These are phyloP conservation scores for Minunthozetes semirufus DNA, from an alignment of 2,888 invertebrate genomes.

Conservation along the genomic window DNA sequence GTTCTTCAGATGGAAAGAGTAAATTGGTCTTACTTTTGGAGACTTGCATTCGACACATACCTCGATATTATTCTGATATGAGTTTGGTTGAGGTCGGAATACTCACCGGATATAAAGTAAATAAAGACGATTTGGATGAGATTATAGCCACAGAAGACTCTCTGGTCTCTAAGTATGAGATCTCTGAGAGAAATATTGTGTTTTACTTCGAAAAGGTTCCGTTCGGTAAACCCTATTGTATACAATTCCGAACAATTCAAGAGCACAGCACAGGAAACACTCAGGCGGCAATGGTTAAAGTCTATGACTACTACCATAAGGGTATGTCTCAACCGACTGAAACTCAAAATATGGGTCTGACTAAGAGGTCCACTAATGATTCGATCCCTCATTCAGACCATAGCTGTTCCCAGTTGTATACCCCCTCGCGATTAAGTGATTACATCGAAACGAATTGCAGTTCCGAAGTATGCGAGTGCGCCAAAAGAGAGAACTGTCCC, in stretches of 20 bases:
- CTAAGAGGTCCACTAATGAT: background rate
- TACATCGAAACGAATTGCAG: constrained; percentile 28
- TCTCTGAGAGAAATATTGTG: constrained; percentile 6
- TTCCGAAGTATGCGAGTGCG: constrained; percentile 34
- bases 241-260: constrained; percentile 35
- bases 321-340: constrained; percentile 16
- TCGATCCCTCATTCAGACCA: constrained; percentile 1
- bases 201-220: constrained; percentile 37
- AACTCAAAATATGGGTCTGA: background rate
- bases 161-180: constrained; percentile 32
- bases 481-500: constrained; percentile 28
- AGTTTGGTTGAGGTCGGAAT: constrained; percentile 42
- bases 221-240: constrained; percentile 27
- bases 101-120: constrained; percentile 41
- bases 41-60: constrained; percentile 33
- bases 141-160: constrained; percentile 25
- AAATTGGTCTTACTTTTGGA: constrained; percentile 30
- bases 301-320: constrained; percentile 44
- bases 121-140: constrained; percentile 39
- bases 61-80: constrained; percentile 39
- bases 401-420: constrained; percentile 30
- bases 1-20: background rate
- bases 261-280: constrained; percentile 36
- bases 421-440: constrained; percentile 32
- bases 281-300: constrained; percentile 41